Evolutionary conservation across 2,797 vertebrate genomes (phyloP).

Genomic region (Coccyzus lansbergi): DNA sequence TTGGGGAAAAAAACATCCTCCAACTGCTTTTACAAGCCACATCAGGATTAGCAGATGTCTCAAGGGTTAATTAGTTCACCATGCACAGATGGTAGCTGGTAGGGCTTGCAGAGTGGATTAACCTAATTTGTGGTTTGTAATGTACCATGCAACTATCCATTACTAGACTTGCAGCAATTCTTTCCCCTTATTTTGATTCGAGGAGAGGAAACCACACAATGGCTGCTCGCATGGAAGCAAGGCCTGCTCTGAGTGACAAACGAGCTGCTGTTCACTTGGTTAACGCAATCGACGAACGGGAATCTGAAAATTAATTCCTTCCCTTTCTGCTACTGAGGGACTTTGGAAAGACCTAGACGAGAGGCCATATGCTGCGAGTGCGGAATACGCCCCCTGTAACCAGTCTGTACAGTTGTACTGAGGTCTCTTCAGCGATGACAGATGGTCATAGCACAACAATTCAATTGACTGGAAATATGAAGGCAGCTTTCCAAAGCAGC

Average conservation of each 20-base stretch:
- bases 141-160: slow-evolving; percentile 35
- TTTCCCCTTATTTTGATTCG: slow-evolving; percentile 1
- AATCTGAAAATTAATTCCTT: neutral
- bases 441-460: neutral
- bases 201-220: neutral
- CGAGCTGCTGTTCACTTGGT: neutral
- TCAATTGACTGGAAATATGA: neutral
- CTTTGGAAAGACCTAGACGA: neutral
- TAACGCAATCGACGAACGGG: neutral
- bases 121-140: slow-evolving; percentile 55
- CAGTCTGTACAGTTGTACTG: neutral
- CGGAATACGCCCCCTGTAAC: neutral
- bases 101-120: slow-evolving; percentile 51
- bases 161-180: neutral
- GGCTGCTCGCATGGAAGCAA: neutral
- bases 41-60: slow-evolving; percentile 30
- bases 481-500: slow-evolving; percentile 6
- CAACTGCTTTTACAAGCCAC: neutral
- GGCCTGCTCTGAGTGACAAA: neutral
- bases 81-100: slow-evolving; percentile 57
- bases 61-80: slow-evolving; percentile 64
- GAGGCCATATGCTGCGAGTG: neutral
- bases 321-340: neutral
- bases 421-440: neutral
- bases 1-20: neutral